These are phyloP conservation scores for Proisotoma minuta DNA, from an alignment of 2,888 invertebrate genomes.

Conservation along the genomic window DNA sequence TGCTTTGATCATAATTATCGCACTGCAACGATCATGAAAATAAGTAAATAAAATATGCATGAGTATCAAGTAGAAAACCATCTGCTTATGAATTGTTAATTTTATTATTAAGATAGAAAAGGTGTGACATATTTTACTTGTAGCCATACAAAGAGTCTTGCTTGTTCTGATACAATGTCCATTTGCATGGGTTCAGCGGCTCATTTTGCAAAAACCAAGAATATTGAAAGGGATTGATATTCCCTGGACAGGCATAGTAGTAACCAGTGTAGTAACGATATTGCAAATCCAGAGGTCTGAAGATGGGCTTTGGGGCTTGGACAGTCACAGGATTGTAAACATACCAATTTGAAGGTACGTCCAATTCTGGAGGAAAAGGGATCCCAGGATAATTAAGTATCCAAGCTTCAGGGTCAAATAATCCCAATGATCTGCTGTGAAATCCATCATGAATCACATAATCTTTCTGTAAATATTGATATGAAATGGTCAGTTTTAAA, in stretches of 20 bases:
- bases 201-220: conserved; percentile 15
- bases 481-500: background rate
- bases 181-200: conserved; percentile 23
- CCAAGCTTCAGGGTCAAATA: conserved; percentile 26
- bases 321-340: conserved; percentile 29
- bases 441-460: conserved; percentile 17
- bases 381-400: conserved; percentile 16
- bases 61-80: too few species aligned
- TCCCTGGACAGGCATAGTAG: conserved; percentile 27
- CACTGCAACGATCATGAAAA: too few species aligned
- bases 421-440: conserved; percentile 15
- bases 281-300: conserved; percentile 12
- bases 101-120: too few species aligned
- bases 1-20: too few species aligned
- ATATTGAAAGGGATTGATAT: conserved; percentile 22
- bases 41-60: too few species aligned
- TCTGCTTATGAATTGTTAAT: too few species aligned
- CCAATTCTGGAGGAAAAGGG: conserved; percentile 24
- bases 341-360: conserved; percentile 24
- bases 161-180: conserved; percentile 26
- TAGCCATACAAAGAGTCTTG: too few species aligned
- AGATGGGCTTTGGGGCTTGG: conserved; percentile 25
- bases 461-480: conserved; percentile 14
- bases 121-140: too few species aligned
- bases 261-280: conserved; percentile 21